Conservation (phyloP, 2,113 vertebrate genomes). For the Monarcha castaneiventris region DNA sequence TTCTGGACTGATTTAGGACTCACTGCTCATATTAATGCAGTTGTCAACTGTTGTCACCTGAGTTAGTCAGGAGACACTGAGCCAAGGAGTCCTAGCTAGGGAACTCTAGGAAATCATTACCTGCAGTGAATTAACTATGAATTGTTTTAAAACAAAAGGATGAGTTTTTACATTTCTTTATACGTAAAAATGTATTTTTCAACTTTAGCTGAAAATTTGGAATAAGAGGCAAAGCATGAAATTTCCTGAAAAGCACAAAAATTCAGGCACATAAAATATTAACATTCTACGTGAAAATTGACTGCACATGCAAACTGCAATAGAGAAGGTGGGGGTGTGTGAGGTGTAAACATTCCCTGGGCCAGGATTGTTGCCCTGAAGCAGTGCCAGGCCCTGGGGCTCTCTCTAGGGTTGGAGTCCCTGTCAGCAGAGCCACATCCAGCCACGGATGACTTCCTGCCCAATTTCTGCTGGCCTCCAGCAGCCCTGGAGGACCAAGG, state of each 20-base stretch:
- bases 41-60: not conserved
- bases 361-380: no score
- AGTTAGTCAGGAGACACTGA: not conserved
- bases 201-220: not conserved
- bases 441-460: not conserved
- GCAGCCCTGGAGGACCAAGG: rapidly evolving
- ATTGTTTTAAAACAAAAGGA: not conserved
- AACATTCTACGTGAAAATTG: not conserved
- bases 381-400: not conserved
- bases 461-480: not conserved
- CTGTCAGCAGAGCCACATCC: not conserved
- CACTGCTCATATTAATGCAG: not conserved
- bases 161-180: rapidly evolving
- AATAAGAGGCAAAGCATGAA: not conserved
- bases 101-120: not conserved
- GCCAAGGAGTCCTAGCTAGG: not conserved
- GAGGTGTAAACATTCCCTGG: not conserved
- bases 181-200: not conserved
- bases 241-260: not conserved
- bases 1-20: not conserved
- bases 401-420: not conserved
- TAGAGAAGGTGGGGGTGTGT: not conserved
- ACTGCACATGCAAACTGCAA: not conserved
- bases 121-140: not conserved
- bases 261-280: not conserved